phyloP scores from a whole-genome alignment of 2,888 invertebrate genomes.

The Lumbricus terrestris region DNA sequence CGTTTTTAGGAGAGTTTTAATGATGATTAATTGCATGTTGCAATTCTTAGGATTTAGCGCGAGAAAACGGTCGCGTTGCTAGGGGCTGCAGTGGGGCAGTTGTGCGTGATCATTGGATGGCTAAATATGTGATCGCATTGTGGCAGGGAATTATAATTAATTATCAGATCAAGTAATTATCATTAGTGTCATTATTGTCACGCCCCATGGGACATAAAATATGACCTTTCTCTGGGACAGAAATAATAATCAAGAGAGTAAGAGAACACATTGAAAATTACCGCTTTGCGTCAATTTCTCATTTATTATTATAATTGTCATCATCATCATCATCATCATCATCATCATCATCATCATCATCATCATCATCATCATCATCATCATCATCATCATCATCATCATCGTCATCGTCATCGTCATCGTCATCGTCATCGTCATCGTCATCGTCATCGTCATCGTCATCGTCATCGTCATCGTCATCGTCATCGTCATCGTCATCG shows the following conservation, averaged over 20 bases:
- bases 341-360: conserved; percentile 24
- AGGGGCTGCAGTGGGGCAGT: neutral
- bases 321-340: conserved; percentile 26
- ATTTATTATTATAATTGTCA: neutral
- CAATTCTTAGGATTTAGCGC: neutral
- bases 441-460: neutral
- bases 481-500: conserved; percentile 7
- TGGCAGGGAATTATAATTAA: neutral
- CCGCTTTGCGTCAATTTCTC: too few species aligned
- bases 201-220: too few species aligned
- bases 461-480: conserved; percentile 5
- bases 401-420: neutral
- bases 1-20: neutral
- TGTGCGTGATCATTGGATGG: neutral
- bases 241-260: too few species aligned
- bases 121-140: neutral
- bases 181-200: neutral
- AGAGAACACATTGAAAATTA: too few species aligned
- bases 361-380: conserved; percentile 20
- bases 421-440: conserved; percentile 19
- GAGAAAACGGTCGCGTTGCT: too few species aligned
- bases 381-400: conserved; percentile 17
- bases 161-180: neutral
- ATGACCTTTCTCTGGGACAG: too few species aligned
- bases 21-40: neutral